Evolutionary conservation across 1,140 invertebrate genomes (phyloP).

Genomic region (Eriocheir sinensis): DNA sequence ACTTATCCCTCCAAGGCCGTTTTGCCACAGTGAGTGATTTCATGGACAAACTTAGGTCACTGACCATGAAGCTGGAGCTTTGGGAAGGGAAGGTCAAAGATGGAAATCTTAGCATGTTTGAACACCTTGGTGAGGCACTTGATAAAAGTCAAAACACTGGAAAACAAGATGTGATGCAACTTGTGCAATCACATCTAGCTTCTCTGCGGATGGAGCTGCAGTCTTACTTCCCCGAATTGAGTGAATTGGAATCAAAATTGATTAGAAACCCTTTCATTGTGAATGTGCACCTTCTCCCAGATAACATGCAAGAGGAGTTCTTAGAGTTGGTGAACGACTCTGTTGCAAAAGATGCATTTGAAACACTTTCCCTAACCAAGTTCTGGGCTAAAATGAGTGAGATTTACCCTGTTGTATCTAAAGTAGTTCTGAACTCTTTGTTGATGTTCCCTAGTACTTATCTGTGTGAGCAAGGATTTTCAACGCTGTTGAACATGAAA

Average conservation of each 20-base stretch:
- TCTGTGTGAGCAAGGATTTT: conserved; percentile 63
- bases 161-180: conserved; percentile 14
- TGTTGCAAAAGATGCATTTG: conserved; percentile 46
- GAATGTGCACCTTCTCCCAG: conserved; percentile 39
- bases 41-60: conserved; percentile 35
- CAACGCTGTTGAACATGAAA: conserved; percentile 56
- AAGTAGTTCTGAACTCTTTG: conserved; percentile 34
- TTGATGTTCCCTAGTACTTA: conserved; percentile 48
- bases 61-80: neutral
- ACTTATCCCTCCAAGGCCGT: conserved; percentile 25
- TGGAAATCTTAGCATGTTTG: conserved; percentile 44
- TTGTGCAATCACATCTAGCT: conserved; percentile 32
- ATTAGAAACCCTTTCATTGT: conserved; percentile 56
- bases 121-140: conserved; percentile 41
- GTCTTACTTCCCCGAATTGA: conserved; percentile 58
- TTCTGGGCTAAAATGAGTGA: conserved; percentile 61
- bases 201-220: conserved; percentile 49
- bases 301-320: conserved; percentile 24
- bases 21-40: conserved; percentile 41
- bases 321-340: conserved; percentile 59
- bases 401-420: conserved; percentile 52
- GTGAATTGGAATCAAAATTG: conserved; percentile 49
- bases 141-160: conserved; percentile 40
- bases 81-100: conserved; percentile 31
- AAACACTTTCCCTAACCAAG: conserved; percentile 55